phyloP scores from a whole-genome alignment of 2,888 invertebrate genomes.

The Sphaerophoria rueppellii region DNA sequence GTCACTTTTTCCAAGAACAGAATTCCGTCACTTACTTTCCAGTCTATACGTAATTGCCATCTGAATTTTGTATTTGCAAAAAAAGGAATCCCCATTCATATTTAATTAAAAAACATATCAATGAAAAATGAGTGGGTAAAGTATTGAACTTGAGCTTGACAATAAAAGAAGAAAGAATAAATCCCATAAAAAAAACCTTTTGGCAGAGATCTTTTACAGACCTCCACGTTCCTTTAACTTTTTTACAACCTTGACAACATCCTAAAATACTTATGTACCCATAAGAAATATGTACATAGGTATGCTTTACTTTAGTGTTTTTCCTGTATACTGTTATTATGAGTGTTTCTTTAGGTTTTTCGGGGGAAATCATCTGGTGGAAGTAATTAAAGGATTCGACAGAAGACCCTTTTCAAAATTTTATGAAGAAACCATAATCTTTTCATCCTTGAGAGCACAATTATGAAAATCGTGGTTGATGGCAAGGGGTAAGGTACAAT shows the following conservation, averaged over 20 bases:
- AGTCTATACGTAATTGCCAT: conserved; percentile 24
- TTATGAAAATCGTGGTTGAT: conserved; percentile 21
- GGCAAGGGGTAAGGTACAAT: background rate
- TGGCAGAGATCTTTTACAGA: background rate
- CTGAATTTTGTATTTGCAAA: conserved; percentile 18
- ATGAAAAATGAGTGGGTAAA: conserved; percentile 18
- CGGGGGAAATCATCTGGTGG: conserved; percentile 27
- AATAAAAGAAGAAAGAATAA: background rate
- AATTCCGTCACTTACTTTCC: conserved; percentile 23
- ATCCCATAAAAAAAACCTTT: background rate
- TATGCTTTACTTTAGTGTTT: background rate
- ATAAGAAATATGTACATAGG: background rate
- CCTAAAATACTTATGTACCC: background rate
- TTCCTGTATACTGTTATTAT: background rate
- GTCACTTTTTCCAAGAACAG: background rate
- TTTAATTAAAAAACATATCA: conserved; percentile 61
- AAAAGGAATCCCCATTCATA: conserved; percentile 39
- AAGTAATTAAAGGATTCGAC: conserved; percentile 42
- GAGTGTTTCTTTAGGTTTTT: conserved; percentile 16
- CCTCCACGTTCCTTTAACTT: background rate
- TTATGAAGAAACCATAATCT: conserved; percentile 37
- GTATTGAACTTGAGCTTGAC: conserved; percentile 6
- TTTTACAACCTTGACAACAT: background rate
- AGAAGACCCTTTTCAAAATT: conserved; percentile 29
- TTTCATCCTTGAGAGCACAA: conserved; percentile 33